These are phyloP conservation scores for Orycteropus afer DNA, from an alignment of 2,113 vertebrate species.

Conservation along the genomic window DNA sequence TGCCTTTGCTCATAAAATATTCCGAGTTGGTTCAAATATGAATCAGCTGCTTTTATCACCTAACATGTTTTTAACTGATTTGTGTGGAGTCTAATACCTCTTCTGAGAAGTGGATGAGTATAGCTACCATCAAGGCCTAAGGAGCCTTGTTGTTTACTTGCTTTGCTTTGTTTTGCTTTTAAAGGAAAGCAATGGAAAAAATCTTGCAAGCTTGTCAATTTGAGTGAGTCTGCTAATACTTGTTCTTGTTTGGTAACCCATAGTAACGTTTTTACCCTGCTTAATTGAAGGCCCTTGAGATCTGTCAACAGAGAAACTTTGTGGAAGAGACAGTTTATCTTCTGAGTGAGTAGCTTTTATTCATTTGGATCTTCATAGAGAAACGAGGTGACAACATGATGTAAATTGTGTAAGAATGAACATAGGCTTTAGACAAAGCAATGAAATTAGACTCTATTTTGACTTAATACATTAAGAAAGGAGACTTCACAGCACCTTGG, in stretches of 20 bases:
- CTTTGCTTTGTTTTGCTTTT: slow-evolving; percentile 5
- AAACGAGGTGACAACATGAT: not conserved
- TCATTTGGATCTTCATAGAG: slow-evolving; percentile 2
- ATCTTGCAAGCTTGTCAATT: not conserved
- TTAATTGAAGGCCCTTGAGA: slow-evolving; percentile 94
- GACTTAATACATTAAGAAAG: not conserved
- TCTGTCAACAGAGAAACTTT: slow-evolving; percentile 98
- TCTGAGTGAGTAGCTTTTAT: slow-evolving; percentile 92
- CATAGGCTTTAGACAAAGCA: not conserved
- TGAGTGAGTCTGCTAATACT: not conserved
- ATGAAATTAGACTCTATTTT: not conserved
- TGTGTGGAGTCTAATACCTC: not conserved
- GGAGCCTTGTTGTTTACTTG: not conserved
- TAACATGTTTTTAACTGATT: not conserved
- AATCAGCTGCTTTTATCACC: not conserved
- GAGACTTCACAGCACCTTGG: not conserved
- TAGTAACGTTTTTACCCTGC: slow-evolving; percentile 60
- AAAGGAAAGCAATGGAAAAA: not conserved
- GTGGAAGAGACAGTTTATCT: slow-evolving; percentile 98
- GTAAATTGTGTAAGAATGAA: not conserved
- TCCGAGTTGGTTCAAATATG: not conserved
- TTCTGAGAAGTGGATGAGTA: not conserved
- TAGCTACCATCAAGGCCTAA: not conserved
- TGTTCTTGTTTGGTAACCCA: not conserved
- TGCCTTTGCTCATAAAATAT: not conserved